Percentiles rank a stretch among this genome's conserved stretches.
phyloP scores from a whole-genome alignment of 2,113 vertebrate genomes.

The Trematomus loennbergii region DNA sequence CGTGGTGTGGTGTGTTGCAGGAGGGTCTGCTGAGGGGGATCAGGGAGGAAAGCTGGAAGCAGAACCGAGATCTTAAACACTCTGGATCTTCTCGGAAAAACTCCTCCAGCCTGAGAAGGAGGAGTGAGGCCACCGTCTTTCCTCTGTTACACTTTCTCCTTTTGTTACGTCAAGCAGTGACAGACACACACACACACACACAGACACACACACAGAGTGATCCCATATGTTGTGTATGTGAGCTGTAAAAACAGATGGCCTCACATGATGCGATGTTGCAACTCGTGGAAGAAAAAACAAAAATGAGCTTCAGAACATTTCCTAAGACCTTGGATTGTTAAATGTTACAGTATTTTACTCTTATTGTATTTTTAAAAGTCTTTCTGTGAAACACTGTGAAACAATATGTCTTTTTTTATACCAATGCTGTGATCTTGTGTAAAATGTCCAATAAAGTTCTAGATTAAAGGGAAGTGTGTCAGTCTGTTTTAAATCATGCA shows the following conservation, averaged over 20 bases:
- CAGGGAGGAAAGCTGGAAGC: constrained; percentile 80
- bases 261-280: constrained; percentile 55
- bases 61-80: constrained; percentile 67
- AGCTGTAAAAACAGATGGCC: constrained; percentile 52
- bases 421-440: constrained; percentile 26
- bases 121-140: constrained; percentile 61
- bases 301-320: constrained; percentile 38
- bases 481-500: background rate
- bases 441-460: constrained; percentile 67
- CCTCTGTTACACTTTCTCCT: constrained; percentile 16
- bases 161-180: constrained; percentile 13
- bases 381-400: constrained; percentile 60
- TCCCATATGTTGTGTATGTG: constrained; percentile 51
- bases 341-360: constrained; percentile 39
- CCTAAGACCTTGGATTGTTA: constrained; percentile 20
- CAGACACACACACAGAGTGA: constrained; percentile 33
- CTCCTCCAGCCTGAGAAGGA: constrained; percentile 59
- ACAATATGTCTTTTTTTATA: constrained; percentile 11
- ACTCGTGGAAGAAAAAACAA: constrained; percentile 51
- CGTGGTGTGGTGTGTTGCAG: constrained; percentile 33
- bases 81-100: constrained; percentile 66
- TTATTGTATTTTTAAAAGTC: constrained; percentile 30
- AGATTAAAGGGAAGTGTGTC: background rate
- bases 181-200: background rate
- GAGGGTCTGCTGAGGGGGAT: constrained; percentile 74